Conservation (phyloP, 2,888 invertebrate genomes). For the Chloroclysta siterata region DNA sequence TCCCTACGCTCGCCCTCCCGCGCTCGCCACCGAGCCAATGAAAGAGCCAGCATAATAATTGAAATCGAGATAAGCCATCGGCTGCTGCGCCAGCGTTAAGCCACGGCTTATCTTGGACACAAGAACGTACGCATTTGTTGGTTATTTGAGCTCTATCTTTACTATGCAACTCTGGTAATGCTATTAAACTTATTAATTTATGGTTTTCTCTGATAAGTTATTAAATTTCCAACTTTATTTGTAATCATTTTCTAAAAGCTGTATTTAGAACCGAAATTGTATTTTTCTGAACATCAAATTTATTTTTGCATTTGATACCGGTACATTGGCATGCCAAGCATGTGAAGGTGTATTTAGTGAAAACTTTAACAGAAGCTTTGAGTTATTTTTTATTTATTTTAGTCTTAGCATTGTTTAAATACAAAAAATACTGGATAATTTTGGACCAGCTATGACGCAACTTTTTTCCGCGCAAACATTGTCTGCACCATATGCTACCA, state of each 20-base stretch:
- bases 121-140: conserved; percentile 73
- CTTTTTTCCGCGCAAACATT: conserved; percentile 51
- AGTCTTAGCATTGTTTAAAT: no score
- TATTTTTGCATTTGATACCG: no score
- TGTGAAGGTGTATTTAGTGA: no score
- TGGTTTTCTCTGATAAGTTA: not conserved
- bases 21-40: conserved; percentile 71
- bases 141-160: conserved; percentile 71
- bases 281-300: not conserved
- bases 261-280: no score
- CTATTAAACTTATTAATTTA: conserved; percentile 13
- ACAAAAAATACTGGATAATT: not conserved
- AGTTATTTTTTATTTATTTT: no score
- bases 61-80: conserved; percentile 83
- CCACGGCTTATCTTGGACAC: conserved; percentile 76
- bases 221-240: not conserved
- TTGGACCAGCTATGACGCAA: conserved; percentile 13
- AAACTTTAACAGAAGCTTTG: no score
- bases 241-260: not conserved
- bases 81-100: conserved; percentile 76
- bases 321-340: no score
- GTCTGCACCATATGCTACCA: conserved; percentile 73
- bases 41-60: conserved; percentile 81
- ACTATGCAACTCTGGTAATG: conserved; percentile 59
- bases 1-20: conserved; percentile 61